Base-by-base conservation (phyloP, 2,888 invertebrate genomes). In the Agriopis aurantiaria region DNA sequence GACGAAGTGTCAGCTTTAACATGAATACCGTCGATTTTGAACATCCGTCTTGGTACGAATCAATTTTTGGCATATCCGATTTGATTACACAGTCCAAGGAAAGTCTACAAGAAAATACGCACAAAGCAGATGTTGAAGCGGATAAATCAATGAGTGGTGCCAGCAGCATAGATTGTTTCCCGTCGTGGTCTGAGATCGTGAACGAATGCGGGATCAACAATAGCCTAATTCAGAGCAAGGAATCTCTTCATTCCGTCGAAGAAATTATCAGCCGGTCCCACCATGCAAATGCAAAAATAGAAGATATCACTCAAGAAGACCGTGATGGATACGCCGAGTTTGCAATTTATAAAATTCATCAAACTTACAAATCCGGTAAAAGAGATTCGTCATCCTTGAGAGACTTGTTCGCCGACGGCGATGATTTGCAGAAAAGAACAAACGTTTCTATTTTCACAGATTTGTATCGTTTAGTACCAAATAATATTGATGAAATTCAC, bases 371-470 rank as follows among this genome's bases (percentile, higher is more conserved):
- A 80, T 81, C 79, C 41, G 83, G 85, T 48, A 82, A 79, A 45
- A 88, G 76, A 23, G 93, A 93, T 80, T 93, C 93, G 0, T 93
- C 93, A n/a, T 85, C 92, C 5, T 82, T 93, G 84, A 85, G 83
- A 71, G 85, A 92, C 73, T 79, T 93, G 17, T 77, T 68, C 49
- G 71, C 69, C 70, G 84, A 87, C 62, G 66, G 73, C 46, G 72
- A 73, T 63, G 79, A 84, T 17, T 79, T 69, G 23, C 69, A 73
- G 48, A 72, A 79, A 12, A 62, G 76, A 45, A 72, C 71, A 11
- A 80, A 78, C 57, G 71, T 79, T 49, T 73, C 78, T 46, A 80
- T 48, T 87, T 85, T 75, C 83, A 81, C 75, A 78, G 79, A 74
- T 51, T 73, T 91, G 68, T 93, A 94, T 76, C 86, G 88, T 71